Conservation (phyloP, 1,140 invertebrate species). For the Drosophila murphyi region DNA sequence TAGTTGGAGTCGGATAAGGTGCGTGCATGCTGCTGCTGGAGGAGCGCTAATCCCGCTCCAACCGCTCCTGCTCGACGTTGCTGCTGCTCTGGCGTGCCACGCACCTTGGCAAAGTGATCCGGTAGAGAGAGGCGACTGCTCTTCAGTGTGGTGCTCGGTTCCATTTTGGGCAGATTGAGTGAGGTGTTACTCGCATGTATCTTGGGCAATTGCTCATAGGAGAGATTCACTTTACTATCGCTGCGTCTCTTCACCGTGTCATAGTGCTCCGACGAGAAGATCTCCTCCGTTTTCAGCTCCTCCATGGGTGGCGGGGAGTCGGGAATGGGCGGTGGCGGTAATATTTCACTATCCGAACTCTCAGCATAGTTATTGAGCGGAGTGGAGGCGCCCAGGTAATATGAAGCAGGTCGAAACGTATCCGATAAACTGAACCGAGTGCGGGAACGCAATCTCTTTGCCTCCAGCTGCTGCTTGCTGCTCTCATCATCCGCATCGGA, state of each 20-base stretch:
- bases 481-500: conserved; percentile 94
- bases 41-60: conserved; percentile 2
- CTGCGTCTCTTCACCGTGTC: conserved; percentile 77
- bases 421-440: conserved; percentile 93
- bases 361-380: conserved; percentile 89
- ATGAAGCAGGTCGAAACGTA: conserved; percentile 93
- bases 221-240: conserved; percentile 70
- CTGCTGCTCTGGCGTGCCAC: conserved; percentile 40
- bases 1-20: conserved; percentile 81
- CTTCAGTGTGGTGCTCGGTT: conserved; percentile 61
- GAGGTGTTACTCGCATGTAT: conserved; percentile 80
- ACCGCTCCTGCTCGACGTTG: conserved; percentile 2
- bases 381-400: conserved; percentile 89
- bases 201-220: conserved; percentile 79
- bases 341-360: conserved; percentile 92
- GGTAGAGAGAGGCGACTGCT: conserved; percentile 79
- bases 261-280: conserved; percentile 83
- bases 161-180: conserved; percentile 66
- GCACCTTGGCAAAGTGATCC: conserved; percentile 76
- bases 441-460: conserved; percentile 88
- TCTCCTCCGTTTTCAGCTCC: conserved; percentile 85
- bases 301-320: conserved; percentile 90
- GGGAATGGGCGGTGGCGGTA: conserved; percentile 92
- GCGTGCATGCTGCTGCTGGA: conserved; percentile 76
- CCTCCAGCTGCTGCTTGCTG: conserved; percentile 91